Evolutionary conservation across 2,797 vertebrate species (phyloP).

Genomic region (Sebastes trivittatus): DNA sequence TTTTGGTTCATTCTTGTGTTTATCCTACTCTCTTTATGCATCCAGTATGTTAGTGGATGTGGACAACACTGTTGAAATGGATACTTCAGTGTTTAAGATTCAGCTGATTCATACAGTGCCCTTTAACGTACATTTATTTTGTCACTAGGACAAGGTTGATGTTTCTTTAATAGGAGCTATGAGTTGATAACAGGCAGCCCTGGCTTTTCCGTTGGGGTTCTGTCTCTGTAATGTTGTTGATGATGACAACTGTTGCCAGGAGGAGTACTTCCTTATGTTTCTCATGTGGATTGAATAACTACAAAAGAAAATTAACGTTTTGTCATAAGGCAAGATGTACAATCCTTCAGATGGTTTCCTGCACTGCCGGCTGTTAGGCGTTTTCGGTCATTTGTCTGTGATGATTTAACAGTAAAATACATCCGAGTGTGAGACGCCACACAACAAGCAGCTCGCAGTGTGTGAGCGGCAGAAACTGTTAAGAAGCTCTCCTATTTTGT

Average conservation of each 20-base stretch:
- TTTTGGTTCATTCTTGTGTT: neutral
- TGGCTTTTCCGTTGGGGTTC: neutral
- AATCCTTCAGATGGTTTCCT: neutral
- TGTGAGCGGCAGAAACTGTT: neutral
- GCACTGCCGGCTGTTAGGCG: fast-evolving
- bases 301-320: neutral
- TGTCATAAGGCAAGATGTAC: neutral
- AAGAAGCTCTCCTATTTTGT: neutral
- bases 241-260: neutral
- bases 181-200: neutral
- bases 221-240: neutral
- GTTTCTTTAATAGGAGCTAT: neutral
- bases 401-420: constrained; percentile 51
- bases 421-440: neutral
- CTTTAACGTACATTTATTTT: neutral
- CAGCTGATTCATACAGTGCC: neutral
- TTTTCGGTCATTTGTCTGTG: constrained; percentile 6
- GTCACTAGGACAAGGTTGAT: neutral
- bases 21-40: neutral
- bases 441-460: neutral
- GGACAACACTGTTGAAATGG: neutral
- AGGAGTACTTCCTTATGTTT: neutral
- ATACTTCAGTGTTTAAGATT: neutral
- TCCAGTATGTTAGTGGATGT: neutral
- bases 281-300: neutral